Evolutionary conservation across 2,888 invertebrate genomes (phyloP).

Genomic region (Sphinx pinastri): DNA sequence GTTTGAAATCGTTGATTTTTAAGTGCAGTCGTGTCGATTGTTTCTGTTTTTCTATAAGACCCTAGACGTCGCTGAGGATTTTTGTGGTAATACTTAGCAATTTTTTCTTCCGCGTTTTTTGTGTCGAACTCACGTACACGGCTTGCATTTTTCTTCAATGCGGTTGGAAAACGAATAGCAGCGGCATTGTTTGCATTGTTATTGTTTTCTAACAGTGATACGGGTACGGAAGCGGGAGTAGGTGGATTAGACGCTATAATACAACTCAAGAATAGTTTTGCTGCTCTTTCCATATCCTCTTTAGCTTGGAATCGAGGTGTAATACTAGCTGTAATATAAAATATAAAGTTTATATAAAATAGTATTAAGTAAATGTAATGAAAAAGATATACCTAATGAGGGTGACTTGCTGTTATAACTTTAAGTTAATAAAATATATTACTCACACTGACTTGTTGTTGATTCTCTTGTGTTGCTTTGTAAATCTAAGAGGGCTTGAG

Average conservation of each 20-base stretch:
- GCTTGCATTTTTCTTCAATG: neutral
- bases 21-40: neutral
- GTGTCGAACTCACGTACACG: neutral
- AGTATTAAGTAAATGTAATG: no score
- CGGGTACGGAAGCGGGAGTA: neutral
- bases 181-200: neutral
- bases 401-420: neutral
- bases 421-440: conserved; percentile 14
- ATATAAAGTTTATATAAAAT: neutral
- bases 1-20: neutral
- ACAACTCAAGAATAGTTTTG: conserved; percentile 46
- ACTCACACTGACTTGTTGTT: conserved; percentile 36
- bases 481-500: conserved; percentile 49
- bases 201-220: neutral
- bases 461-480: conserved; percentile 40
- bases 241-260: conserved; percentile 39
- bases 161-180: neutral
- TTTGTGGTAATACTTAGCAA: conserved; percentile 1
- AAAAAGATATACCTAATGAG: no score
- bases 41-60: neutral
- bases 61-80: neutral
- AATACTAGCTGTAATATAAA: conserved; percentile 33
- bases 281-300: conserved; percentile 44
- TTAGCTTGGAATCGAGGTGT: conserved; percentile 31
- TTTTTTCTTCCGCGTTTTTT: conserved; percentile 8